Conservation (phyloP, 2,888 invertebrate genomes). For the Notocelia uddmanniana region DNA sequence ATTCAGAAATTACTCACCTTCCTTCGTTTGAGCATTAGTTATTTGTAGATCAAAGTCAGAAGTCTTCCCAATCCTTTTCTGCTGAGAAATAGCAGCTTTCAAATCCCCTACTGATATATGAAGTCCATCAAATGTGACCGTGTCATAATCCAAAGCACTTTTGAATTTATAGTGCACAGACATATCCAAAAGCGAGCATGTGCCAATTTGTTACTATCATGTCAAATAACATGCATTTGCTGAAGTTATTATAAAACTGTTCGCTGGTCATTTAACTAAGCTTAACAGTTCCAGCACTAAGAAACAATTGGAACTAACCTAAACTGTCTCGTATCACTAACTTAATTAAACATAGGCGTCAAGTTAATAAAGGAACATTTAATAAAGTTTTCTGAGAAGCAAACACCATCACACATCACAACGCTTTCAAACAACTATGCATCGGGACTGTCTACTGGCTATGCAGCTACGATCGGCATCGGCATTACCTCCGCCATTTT, state of each 20-base stretch:
- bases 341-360: constrained; percentile 8
- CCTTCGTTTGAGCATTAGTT: constrained; percentile 98
- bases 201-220: constrained; percentile 60
- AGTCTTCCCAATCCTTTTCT: constrained; percentile 97
- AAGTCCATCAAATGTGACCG: constrained; percentile 98
- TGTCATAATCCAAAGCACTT: constrained; percentile 97
- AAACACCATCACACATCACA: not conserved
- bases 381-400: not conserved
- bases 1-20: constrained; percentile 87
- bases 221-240: constrained; percentile 51
- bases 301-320: not conserved
- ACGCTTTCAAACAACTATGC: constrained; percentile 12
- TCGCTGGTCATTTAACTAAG: constrained; percentile 23
- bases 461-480: constrained; percentile 20
- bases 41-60: constrained; percentile 98
- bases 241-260: constrained; percentile 19
- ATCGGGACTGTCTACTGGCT: no score
- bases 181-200: constrained; percentile 84
- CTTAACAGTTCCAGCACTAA: constrained; percentile 14
- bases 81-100: constrained; percentile 97
- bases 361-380: not conserved
- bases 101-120: constrained; percentile 98
- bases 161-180: constrained; percentile 99
- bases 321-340: constrained; percentile 6
- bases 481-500: constrained; percentile 32